Base-by-base conservation (phyloP, 2,113 vertebrate species). In the Ailuropoda melanoleuca region DNA sequence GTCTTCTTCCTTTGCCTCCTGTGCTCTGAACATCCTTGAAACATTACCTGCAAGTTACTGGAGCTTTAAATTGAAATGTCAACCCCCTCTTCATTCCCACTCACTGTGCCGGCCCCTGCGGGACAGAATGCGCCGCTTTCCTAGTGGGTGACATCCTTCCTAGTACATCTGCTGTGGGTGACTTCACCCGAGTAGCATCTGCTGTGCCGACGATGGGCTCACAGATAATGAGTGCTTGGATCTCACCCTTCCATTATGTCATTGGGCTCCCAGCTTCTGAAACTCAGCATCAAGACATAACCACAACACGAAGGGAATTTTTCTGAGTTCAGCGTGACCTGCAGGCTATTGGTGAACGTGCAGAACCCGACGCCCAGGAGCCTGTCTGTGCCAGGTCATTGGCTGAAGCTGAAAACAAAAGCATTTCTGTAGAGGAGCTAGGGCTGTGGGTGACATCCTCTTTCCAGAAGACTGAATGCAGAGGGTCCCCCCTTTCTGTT, bases 131-230 rank as follows among this genome's bases (percentile, higher is more conserved):
- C 94, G 85, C 86, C 37, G 46, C 94, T 88, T 95, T 95, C 94
- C 90, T 95, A 64, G 48, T 81, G 95, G 50, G 70, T 74, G 94
- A 95, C 39, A 83, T 94, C 23, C 60, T 98, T 90, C 87, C 75
- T 7, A 46, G 29, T 95, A 55, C 43, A 78, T 81, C 81, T 97
- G 95, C 75, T 62, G 8, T 48, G 95, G 94, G 95, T 97, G 98
- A 97, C 94, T 93, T 97, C 92, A 97, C 95, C 95, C 0, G 0
- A 37, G 66, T 55, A 97, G 90, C 97, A 98, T 98, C 98, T 98
- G 95, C 14, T 0, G 74, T 24, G 64, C 68, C 2, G 39, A 83
- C 82, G 70, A 58, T 9, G 78, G 68, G 88, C 95, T 64, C 55
- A 46, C 29, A 62, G 98, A 97, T 95, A 97, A 97, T 56, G 88